Percentiles rank a stretch among this genome's conserved stretches.
phyloP scores from a whole-genome alignment of 2,888 invertebrate species.

The Strigamia transsilvanica region DNA sequence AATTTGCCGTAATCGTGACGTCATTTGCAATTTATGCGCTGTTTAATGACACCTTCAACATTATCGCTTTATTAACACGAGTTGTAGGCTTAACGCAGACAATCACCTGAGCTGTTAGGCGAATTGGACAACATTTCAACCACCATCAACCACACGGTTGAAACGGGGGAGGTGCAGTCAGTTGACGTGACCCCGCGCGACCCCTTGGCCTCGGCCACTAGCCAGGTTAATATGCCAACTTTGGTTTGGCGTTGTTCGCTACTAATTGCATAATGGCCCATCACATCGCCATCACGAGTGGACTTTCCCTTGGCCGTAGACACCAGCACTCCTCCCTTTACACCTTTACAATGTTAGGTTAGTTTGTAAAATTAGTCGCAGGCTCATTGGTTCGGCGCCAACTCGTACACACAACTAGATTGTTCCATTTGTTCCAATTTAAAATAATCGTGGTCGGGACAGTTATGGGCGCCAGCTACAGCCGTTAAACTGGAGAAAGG shows the following conservation, averaged over 20 bases:
- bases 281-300: constrained; percentile 31
- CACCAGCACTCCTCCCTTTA: constrained; percentile 8
- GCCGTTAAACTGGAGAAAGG: not conserved
- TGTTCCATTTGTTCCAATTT: constrained; percentile 53
- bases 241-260: constrained; percentile 30
- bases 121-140: constrained; percentile 26
- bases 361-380: constrained; percentile 42
- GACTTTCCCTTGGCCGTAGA: constrained; percentile 37
- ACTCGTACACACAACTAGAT: constrained; percentile 15
- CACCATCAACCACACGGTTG: constrained; percentile 20
- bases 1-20: constrained; percentile 5
- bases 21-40: constrained; percentile 5
- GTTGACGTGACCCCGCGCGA: constrained; percentile 30
- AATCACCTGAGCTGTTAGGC: constrained; percentile 26
- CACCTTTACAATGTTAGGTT: constrained; percentile 14
- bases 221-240: constrained; percentile 30
- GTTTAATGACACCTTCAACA: constrained; percentile 30
- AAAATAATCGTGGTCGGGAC: constrained; percentile 51
- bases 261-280: constrained; percentile 26
- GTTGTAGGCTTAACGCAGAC: constrained; percentile 21
- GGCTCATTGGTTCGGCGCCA: constrained; percentile 9
- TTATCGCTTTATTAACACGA: constrained; percentile 30
- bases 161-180: constrained; percentile 21
- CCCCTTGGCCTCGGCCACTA: constrained; percentile 16
- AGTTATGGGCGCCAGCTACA: constrained; percentile 50